Conservation (phyloP, 2,797 vertebrate species). For the Thunnus albacares region DNA sequence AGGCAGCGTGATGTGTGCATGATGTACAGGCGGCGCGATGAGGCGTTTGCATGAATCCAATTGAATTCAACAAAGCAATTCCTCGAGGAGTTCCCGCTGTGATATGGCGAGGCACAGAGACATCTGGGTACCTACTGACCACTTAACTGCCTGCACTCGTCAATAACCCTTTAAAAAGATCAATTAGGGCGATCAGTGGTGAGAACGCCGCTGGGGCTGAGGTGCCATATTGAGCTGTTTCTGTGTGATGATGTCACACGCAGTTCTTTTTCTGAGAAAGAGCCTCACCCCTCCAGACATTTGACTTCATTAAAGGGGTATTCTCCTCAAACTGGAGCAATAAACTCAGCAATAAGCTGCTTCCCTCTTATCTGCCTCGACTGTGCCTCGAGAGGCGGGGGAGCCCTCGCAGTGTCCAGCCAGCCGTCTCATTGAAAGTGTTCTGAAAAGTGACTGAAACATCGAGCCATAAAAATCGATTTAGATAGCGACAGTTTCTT, state of each 20-base stretch:
- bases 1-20: not conserved
- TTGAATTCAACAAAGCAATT: conserved; percentile 42
- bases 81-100: conserved; percentile 38
- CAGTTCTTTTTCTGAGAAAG: conserved; percentile 42
- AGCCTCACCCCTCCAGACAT: conserved; percentile 59
- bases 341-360: conserved; percentile 56
- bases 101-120: conserved; percentile 31
- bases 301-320: conserved; percentile 72
- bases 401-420: conserved; percentile 43
- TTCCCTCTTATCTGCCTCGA: conserved; percentile 30
- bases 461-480: conserved; percentile 64
- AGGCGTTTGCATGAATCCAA: conserved; percentile 14
- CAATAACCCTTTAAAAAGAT: conserved; percentile 82
- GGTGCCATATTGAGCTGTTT: conserved; percentile 70
- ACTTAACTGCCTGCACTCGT: conserved; percentile 71
- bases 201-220: conserved; percentile 54
- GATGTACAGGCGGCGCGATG: conserved; percentile 7
- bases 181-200: conserved; percentile 75
- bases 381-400: conserved; percentile 4
- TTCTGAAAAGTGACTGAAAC: conserved; percentile 50
- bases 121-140: conserved; percentile 68
- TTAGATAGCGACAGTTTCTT: conserved; percentile 54
- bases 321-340: conserved; percentile 63
- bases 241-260: conserved; percentile 69
- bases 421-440: conserved; percentile 45